Base-by-base conservation (phyloP, 2,888 invertebrate genomes). In the Vanessa cardui region DNA sequence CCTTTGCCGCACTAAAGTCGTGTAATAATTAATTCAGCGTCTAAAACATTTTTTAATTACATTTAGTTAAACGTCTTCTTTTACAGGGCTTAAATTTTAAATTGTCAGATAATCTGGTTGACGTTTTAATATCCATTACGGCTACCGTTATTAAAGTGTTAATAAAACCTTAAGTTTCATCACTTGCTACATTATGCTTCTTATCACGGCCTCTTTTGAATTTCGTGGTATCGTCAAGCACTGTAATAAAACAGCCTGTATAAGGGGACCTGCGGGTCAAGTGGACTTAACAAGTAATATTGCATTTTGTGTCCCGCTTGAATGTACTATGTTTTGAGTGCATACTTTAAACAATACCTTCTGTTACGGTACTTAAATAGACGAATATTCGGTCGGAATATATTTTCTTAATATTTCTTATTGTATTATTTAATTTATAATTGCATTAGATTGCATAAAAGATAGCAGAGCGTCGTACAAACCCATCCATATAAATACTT, bases 281-380 rank as follows among this genome's bases (percentile, higher is more conserved):
- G 90, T 90, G 90, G 86, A 79, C 80, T 83, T 87, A 88, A 89
- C 89, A 81, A 89, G 88, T 84, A 83, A 88, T 89, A 89, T 90
- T 90, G 87, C 88, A 88, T 89, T 87, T 88, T 85, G 82, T 85
- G 56, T 56, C 56, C 56, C 56, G 80, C 73, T 73, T 73, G 72
- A 69, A 63, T 60, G 68, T 68, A 71, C 70, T 69, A 71, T 63
- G 45, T 75, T 77, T 74, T 68, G 54, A 72, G 70, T 73, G 71
- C 73, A 71, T 69, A 69, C 72, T 74, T 70, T 72, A 60, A 69
- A 74, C 63, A 70, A 61, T 56, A 39, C 9, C 68, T 54, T 21
- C 26, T 26, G 52, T 26, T 54, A 54, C 60, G 68, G 33, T 60
- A 68, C 66, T 68, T 70, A 62, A 52, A 44, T 58, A 44, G 50